phyloP scores from a whole-genome alignment of 2,888 invertebrate species.

The Apodemia duryi region DNA sequence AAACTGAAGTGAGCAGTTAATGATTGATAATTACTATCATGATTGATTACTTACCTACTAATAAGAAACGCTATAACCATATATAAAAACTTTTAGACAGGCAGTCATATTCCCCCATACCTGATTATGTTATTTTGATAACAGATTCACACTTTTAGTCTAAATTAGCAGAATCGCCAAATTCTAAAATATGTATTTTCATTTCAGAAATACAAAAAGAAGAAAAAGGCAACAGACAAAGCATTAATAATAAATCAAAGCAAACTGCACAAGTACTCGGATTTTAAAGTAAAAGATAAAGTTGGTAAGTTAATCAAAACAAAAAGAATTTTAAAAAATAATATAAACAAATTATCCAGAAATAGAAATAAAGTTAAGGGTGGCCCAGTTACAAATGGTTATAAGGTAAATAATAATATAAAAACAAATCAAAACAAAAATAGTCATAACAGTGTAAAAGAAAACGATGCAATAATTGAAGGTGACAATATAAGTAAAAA shows the following conservation, averaged over 20 bases:
- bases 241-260: background rate
- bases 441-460: background rate
- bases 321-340: background rate
- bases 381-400: background rate
- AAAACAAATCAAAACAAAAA: background rate
- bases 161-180: too few relatives aligned
- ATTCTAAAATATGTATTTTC: too few relatives aligned
- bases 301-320: background rate
- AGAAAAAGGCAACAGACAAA: background rate
- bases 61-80: too few relatives aligned
- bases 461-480: background rate
- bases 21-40: too few relatives aligned
- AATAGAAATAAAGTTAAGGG: background rate
- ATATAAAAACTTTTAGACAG: too few relatives aligned
- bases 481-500: background rate
- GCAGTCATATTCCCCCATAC: too few relatives aligned
- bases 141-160: too few relatives aligned
- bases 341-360: background rate
- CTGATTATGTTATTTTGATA: too few relatives aligned
- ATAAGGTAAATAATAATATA: background rate
- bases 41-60: too few relatives aligned
- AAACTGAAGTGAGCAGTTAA: too few relatives aligned
- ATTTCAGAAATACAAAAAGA: background rate
- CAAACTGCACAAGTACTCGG: background rate
- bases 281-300: background rate